These are phyloP conservation scores for Tapirus terrestris DNA, from an alignment of 2,113 vertebrate genomes.

Conservation along the genomic window DNA sequence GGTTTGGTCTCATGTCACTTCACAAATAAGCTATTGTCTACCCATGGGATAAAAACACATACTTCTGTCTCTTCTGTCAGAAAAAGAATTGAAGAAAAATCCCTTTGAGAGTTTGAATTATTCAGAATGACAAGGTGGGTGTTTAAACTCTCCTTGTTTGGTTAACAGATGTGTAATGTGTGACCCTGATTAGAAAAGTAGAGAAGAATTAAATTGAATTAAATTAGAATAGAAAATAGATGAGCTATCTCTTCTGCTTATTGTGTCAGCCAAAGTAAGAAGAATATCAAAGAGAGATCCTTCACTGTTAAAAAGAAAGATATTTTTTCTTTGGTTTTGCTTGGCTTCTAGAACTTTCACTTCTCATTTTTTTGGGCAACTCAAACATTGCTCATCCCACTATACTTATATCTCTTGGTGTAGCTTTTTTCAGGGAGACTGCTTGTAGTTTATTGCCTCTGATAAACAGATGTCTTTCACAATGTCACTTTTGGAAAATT, in stretches of 20 bases:
- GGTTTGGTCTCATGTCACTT: not conserved
- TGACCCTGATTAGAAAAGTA: not conserved
- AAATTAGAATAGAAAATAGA: not conserved
- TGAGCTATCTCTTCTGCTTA: not conserved
- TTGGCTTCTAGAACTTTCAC: not conserved
- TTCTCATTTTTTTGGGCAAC: not conserved
- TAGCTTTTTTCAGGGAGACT: not conserved
- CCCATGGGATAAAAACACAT: not conserved
- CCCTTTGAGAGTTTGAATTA: not conserved
- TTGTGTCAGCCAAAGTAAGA: not conserved
- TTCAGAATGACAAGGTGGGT: not conserved
- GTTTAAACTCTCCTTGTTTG: not conserved
- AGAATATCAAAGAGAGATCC: not conserved
- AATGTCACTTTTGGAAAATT: conserved; percentile 25
- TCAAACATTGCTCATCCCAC: not conserved
- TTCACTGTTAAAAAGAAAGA: not conserved
- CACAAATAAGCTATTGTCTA: not conserved
- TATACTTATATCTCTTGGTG: not conserved
- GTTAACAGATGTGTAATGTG: not conserved
- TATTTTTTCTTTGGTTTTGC: not conserved
- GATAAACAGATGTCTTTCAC: conserved; percentile 47
- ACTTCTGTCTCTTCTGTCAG: conserved; percentile 16
- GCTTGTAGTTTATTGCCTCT: not conserved
- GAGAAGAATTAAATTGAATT: not conserved
- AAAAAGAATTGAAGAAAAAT: conserved; percentile 47